Evolutionary conservation across 2,797 vertebrate species (phyloP), one percentile per base, ranked within the genome.

Genomic region (Argya squamiceps): DNA sequence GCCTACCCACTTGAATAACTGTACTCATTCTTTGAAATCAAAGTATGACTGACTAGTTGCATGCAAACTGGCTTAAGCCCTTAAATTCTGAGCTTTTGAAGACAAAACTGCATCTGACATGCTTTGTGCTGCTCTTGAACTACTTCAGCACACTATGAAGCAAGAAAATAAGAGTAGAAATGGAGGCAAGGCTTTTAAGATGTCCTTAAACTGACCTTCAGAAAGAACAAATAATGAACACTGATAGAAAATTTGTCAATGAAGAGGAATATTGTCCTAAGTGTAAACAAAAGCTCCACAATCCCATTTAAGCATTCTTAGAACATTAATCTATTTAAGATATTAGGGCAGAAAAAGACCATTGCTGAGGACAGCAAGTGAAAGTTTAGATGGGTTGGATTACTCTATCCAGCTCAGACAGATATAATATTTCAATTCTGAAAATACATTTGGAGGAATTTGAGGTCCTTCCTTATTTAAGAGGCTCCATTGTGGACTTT

Each of bases 241-340:
- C 23, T 60, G 20, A 80, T 71, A 88, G 59, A 64, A 64, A 75
- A 91, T 78, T 20, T 74, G 55, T 88, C 78, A 96, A 77, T 74
- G 84, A 89, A 89, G 63, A 94, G 39, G n/a, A 97, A 87, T 32
- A 89, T 85, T 37, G 71, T 83, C 60, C 78, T 58, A 84, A 67
- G 68, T 55, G 58, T 92, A 89, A 93, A 94, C 0, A 11, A 89
- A 94, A 89, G 58, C 92, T 89, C 70, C 47, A 56, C 80, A 94
- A 84, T 92, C 80, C 70, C 41, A 56, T 82, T 89, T 96, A 94
- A 92, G 63, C 90, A 70, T 88, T 90, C 78, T 94, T 65, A 94
- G 88, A 91, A 64, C 84, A 89, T 91, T 89, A 93, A 96, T 87
- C 86, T 52, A 77, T 96, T 94, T 91, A 94, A 94, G 78, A 69